Conservation (phyloP, 2,888 invertebrate species). For the Tetrapedia diversipes region DNA sequence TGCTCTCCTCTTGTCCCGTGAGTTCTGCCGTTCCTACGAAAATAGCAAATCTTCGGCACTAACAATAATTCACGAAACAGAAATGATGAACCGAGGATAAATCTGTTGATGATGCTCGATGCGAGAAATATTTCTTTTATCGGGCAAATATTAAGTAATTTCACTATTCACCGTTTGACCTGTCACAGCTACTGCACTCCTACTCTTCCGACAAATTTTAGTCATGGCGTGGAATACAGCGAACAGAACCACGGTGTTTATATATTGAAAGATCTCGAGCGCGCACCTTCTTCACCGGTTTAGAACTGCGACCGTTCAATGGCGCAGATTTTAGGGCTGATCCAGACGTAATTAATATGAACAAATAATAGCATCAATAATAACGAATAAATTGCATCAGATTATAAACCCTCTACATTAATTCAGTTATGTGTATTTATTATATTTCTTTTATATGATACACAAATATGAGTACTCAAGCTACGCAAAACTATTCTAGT, state of each 20-base stretch:
- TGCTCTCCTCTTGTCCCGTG: conserved; percentile 29
- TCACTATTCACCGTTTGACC: conserved; percentile 74
- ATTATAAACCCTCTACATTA: neutral
- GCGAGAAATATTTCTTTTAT: conserved; percentile 36
- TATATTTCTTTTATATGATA: neutral
- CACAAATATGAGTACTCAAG: conserved; percentile 4
- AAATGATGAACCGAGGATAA: conserved; percentile 20
- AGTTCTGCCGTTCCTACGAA: conserved; percentile 23
- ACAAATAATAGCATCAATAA: neutral
- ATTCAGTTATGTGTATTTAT: neutral
- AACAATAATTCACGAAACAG: conserved; percentile 32
- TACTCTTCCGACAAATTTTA: conserved; percentile 74
- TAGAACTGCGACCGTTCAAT: conserved; percentile 47
- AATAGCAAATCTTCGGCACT: conserved; percentile 24
- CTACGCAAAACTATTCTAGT: conserved; percentile 1
- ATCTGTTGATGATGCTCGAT: conserved; percentile 32
- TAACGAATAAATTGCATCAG: neutral
- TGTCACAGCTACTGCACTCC: conserved; percentile 75
- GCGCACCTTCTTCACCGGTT: conserved; percentile 61
- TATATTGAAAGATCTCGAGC: conserved; percentile 62
- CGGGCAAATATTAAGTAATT: conserved; percentile 74
- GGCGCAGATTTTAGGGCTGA: conserved; percentile 50
- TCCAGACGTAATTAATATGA: conserved; percentile 15
- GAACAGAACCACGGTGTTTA: conserved; percentile 65
- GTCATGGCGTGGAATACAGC: conserved; percentile 74